Evolutionary conservation across 2,797 vertebrate genomes (phyloP), one percentile per base, ranked within the genome.

Genomic region (Acipenser ruthenus): DNA sequence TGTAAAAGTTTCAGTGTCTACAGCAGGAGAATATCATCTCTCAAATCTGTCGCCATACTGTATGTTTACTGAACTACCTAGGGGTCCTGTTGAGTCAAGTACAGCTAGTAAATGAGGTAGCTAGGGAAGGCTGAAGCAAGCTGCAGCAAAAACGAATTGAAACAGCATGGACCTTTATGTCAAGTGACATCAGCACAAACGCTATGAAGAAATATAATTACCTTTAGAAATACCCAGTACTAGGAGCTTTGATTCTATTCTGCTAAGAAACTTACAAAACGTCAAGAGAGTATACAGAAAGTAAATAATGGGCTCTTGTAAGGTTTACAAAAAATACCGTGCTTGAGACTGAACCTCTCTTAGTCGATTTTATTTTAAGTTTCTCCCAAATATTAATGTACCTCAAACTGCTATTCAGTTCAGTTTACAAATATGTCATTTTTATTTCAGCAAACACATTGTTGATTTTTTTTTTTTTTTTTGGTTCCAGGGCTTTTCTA

Each of bases 81-180:
- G 11, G 37, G 23, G 61, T 62, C 61, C 61, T 10, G 49, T 48
- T 10, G 23, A 63, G 12, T n/a, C 6, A 10, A 48, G 23, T n/a
- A 11, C 61, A 63, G 4, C 61, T 63, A 48, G 47, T 48, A 49
- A 63, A 49, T 48, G 61, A 63, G 61, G 48, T 11, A 4, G 60
- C 60, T 12, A 48, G 18, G 55, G 55, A 58, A 13, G 2, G 55
- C 55, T 58, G n/a, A 58, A 13, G 55, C 55, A 58, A 11, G 15
- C 55, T n/a, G 55, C 55, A 58, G 12, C 12, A 58, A 13, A 58
- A 58, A 58, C 2, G 12, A 58, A 58, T 58, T 58, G 55, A 58
- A 58, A 58, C 55, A 58, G 55, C 55, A 58, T n/a, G 55, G 55
- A 58, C 55, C 55, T 58, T 58, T 13, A 58, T n/a, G 55, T 58